Percentiles rank a stretch among this genome's conserved stretches.
Conservation (phyloP, 2,797 vertebrate species). For the Dendrocincla tyrannina region DNA sequence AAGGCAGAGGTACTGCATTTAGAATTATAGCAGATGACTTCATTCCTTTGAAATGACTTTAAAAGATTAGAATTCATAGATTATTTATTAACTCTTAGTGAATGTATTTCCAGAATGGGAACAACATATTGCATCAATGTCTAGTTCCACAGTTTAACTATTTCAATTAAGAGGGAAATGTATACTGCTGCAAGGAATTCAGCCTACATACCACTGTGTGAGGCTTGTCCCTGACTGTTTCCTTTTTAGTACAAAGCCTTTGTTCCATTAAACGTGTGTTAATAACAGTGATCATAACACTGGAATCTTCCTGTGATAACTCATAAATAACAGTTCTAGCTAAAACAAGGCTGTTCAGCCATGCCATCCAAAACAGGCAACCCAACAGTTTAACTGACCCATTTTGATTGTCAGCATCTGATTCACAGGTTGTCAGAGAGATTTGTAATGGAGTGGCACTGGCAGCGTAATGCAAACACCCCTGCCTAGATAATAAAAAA, state of each 20-base stretch:
- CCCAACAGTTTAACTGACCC: background rate
- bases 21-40: conserved; percentile 73
- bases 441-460: conserved; percentile 24
- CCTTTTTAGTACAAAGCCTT: conserved; percentile 57
- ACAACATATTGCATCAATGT: conserved; percentile 76
- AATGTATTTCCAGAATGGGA: conserved; percentile 75
- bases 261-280: conserved; percentile 10
- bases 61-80: conserved; percentile 78
- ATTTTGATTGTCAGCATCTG: background rate
- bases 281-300: background rate
- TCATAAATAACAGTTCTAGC: background rate
- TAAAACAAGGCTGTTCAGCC: background rate
- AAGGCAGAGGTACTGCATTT: conserved; percentile 55
- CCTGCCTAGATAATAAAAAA: conserved; percentile 57
- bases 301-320: background rate
- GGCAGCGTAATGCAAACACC: conserved; percentile 62
- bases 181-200: background rate
- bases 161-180: conserved; percentile 68
- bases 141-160: conserved; percentile 69
- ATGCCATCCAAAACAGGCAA: conserved; percentile 4
- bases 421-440: conserved; percentile 25
- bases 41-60: conserved; percentile 74
- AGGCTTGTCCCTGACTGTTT: background rate
- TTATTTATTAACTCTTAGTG: conserved; percentile 78
- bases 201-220: background rate